A percentile compares a stretch with the other conserved stretches of the same genome.
These are phyloP conservation scores for Parnassius mnemosyne DNA, from an alignment of 2,888 invertebrate genomes.

Conservation along the genomic window DNA sequence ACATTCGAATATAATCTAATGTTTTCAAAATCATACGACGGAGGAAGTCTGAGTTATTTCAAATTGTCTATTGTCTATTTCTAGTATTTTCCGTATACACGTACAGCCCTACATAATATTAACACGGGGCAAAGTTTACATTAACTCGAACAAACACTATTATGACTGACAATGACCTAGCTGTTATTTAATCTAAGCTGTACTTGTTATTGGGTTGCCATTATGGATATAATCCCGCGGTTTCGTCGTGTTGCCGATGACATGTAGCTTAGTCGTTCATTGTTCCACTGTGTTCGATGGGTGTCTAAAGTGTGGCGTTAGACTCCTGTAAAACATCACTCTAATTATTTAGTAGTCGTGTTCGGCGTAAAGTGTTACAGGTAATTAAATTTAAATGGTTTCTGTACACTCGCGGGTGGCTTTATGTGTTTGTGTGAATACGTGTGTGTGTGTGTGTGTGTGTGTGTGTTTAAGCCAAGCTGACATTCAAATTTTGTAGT, in stretches of 20 bases:
- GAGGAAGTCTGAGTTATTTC: background rate
- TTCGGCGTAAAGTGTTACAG: too few relatives aligned
- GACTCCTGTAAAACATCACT: background rate
- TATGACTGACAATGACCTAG: constrained; percentile 23
- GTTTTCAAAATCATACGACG: background rate
- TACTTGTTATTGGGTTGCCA: constrained; percentile 13
- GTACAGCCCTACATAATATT: background rate
- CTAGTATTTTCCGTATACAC: background rate
- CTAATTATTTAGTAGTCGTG: too few relatives aligned
- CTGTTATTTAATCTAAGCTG: constrained; percentile 23
- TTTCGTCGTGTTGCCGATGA: constrained; percentile 1
- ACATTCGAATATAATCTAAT: too few relatives aligned
- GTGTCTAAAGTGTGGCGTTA: constrained; percentile 1
- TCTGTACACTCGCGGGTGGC: too few relatives aligned
- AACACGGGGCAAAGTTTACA: constrained; percentile 12
- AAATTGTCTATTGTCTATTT: constrained; percentile 3
- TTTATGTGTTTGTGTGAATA: too few relatives aligned
- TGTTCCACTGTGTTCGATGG: constrained; percentile 15
- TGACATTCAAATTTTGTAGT: too few relatives aligned
- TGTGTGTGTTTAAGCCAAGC: too few relatives aligned
- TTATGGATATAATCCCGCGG: constrained; percentile 17
- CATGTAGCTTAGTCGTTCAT: constrained; percentile 9
- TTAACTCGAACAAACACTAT: constrained; percentile 19
- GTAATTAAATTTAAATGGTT: too few relatives aligned
- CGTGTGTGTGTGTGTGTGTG: too few relatives aligned